A percentile compares a stretch with the other conserved stretches of the same genome.
Evolutionary conservation across 2,888 invertebrate species (phyloP).

Genomic region (Dusona sp.): DNA sequence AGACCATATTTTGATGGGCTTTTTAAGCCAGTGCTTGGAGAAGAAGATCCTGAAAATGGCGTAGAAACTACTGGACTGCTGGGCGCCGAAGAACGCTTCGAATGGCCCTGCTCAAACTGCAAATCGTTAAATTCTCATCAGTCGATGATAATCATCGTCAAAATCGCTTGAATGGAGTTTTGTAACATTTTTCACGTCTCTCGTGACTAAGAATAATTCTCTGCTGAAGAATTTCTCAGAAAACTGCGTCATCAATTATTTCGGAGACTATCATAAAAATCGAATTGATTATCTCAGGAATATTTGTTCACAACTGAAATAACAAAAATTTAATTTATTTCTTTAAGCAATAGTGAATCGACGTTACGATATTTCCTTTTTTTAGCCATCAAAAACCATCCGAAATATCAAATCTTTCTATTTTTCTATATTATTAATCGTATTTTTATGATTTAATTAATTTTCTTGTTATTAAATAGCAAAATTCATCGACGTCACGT

Average conservation of each 20-base stretch:
- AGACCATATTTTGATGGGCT: conserved; percentile 73
- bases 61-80: conserved; percentile 76
- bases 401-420: not conserved
- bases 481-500: not conserved
- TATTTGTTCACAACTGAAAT: not conserved
- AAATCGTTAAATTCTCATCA: conserved; percentile 43
- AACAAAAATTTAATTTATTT: not conserved
- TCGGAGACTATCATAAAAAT: not conserved
- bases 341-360: not conserved
- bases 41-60: conserved; percentile 72
- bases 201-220: not conserved
- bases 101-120: conserved; percentile 80
- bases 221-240: not conserved
- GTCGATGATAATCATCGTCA: not conserved
- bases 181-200: not conserved
- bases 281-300: not conserved
- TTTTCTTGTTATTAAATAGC: too few relatives aligned
- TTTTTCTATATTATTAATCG: too few relatives aligned
- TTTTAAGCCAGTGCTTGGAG: conserved; percentile 73
- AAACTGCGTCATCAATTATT: not conserved
- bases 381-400: not conserved
- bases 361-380: not conserved
- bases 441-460: too few relatives aligned
- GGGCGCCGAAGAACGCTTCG: conserved; percentile 78
- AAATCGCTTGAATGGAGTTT: not conserved